These are phyloP conservation scores for Atethmia centrago DNA, from an alignment of 2,888 invertebrate species.

Conservation along the genomic window DNA sequence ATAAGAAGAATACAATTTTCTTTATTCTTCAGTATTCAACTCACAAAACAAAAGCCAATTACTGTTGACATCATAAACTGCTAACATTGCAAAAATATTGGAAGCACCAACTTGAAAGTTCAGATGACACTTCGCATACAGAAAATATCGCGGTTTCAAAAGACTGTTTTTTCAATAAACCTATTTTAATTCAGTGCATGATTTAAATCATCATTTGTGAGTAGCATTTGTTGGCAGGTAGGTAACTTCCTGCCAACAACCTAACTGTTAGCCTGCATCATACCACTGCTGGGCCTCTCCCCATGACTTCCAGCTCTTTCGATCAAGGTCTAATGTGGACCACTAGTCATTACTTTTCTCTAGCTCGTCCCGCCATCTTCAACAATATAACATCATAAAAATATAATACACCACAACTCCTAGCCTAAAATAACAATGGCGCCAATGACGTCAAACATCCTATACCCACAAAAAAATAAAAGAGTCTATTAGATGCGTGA, in stretches of 20 bases:
- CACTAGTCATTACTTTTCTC: background rate
- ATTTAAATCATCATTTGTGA: too few relatives aligned
- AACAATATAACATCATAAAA: background rate
- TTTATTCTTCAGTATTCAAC: background rate
- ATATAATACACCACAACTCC: conserved; percentile 6
- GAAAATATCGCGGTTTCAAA: background rate
- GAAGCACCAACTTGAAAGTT: background rate
- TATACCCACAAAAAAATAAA: conserved; percentile 39
- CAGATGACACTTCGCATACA: background rate
- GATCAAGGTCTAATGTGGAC: background rate
- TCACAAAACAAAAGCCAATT: background rate
- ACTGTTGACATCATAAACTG: background rate
- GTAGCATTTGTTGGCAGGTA: too few relatives aligned
- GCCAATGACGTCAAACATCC: conserved; percentile 56
- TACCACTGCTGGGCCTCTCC: background rate
- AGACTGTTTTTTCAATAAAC: background rate
- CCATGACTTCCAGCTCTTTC: background rate
- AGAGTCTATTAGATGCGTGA: conserved; percentile 50
- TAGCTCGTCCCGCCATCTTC: background rate
- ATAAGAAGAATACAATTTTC: too few relatives aligned
- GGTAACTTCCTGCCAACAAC: background rate
- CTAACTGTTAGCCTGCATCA: background rate
- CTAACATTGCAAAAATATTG: background rate
- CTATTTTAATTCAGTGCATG: background rate
- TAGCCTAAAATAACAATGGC: conserved; percentile 46